phyloP scores from a whole-genome alignment of 2,888 invertebrate species.

The Polyommatus icarus region DNA sequence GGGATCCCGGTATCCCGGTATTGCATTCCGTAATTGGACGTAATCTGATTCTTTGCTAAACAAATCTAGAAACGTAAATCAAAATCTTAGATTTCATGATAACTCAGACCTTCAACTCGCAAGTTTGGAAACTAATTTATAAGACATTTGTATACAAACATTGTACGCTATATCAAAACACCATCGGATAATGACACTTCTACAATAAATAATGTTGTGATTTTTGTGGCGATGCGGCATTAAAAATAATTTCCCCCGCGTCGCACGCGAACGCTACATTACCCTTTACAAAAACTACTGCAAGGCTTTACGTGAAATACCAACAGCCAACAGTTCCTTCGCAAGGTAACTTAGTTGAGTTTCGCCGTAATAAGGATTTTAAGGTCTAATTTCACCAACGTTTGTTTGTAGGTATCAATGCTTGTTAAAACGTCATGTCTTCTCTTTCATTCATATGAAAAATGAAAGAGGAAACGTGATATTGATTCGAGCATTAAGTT shows the following conservation, averaged over 20 bases:
- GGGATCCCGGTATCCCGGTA: too few species aligned
- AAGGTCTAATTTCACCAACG: too few species aligned
- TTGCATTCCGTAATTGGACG: too few species aligned
- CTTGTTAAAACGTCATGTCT: too few species aligned
- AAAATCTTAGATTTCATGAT: too few species aligned
- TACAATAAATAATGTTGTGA: slow-evolving; percentile 15
- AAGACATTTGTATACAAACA: not conserved
- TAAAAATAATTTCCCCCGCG: not conserved
- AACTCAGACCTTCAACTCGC: not conserved
- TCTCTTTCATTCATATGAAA: too few species aligned
- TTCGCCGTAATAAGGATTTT: not conserved
- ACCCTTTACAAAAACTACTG: slow-evolving; percentile 4
- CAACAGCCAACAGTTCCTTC: not conserved
- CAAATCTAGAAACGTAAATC: too few species aligned
- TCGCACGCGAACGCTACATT: slow-evolving; percentile 21
- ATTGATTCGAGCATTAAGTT: too few species aligned
- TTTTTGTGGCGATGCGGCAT: slow-evolving; percentile 17
- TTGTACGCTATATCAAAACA: not conserved
- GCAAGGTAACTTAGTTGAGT: not conserved
- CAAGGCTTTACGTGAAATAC: not conserved
- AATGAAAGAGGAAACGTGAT: too few species aligned
- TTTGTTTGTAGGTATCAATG: too few species aligned
- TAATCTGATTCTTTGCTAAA: too few species aligned
- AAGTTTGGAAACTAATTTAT: not conserved
- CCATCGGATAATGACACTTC: not conserved